These are phyloP conservation scores for Ylistrum balloti DNA, from an alignment of 1,140 invertebrate genomes.

Conservation along the genomic window DNA sequence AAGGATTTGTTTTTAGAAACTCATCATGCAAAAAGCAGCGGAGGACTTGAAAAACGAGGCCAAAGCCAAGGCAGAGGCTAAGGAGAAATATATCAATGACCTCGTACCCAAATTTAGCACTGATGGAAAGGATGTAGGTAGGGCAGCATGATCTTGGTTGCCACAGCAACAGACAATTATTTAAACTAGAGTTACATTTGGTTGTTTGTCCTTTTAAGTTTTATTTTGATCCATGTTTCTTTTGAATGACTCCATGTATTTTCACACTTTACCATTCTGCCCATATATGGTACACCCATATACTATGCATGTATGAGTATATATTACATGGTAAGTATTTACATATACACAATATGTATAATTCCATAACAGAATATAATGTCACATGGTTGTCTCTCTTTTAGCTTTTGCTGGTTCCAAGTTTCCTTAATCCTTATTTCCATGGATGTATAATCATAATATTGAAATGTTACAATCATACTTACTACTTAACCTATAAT, in stretches of 20 bases:
- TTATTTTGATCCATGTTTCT: neutral
- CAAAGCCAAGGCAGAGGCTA: slow-evolving; percentile 98
- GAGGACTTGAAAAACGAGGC: slow-evolving; percentile 99
- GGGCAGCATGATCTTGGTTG: slow-evolving; percentile 45
- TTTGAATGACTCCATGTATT: neutral
- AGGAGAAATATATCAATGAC: slow-evolving; percentile 98
- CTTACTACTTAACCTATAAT: no score
- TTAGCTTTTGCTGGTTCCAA: no score
- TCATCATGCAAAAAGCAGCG: slow-evolving; percentile 99
- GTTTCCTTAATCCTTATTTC: no score
- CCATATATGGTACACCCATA: no score
- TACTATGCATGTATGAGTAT: neutral
- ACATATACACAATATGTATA: no score
- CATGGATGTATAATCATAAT: no score
- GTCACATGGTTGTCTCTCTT: no score
- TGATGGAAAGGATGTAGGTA: slow-evolving; percentile 94
- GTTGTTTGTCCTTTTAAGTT: neutral
- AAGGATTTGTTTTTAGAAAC: slow-evolving; percentile 85
- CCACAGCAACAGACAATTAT: neutral
- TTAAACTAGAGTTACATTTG: neutral
- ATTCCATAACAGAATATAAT: no score
- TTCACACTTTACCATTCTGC: no score
- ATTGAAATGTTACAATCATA: no score
- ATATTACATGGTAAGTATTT: neutral
- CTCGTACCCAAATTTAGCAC: slow-evolving; percentile 93